Percentiles rank a stretch among this genome's conserved stretches.
Evolutionary conservation across 2,797 vertebrate species (phyloP).

Genomic region (Etheostoma nigrum): DNA sequence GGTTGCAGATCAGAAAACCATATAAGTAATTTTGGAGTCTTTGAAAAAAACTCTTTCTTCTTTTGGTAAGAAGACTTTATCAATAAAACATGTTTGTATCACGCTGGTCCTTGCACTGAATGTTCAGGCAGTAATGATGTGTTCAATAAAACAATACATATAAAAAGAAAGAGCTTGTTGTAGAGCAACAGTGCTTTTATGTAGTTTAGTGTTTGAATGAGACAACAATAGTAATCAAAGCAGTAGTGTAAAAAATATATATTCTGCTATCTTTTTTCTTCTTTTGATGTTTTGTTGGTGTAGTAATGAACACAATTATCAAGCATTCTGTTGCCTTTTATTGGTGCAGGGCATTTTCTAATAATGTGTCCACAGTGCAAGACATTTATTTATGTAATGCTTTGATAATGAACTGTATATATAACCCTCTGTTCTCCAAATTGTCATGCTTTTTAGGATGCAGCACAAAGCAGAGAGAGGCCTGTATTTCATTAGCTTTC

Average conservation of each 20-base stretch:
- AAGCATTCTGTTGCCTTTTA: conserved; percentile 18
- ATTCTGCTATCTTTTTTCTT: conserved; percentile 14
- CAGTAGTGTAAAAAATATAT: neutral
- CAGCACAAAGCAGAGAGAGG: conserved; percentile 56
- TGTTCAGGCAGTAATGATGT: neutral
- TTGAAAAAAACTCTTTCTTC: conserved; percentile 4
- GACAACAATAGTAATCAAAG: neutral
- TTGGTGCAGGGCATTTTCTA: conserved; percentile 33
- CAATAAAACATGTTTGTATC: conserved; percentile 6
- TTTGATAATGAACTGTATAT: conserved; percentile 77
- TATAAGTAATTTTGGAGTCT: neutral
- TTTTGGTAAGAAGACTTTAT: neutral
- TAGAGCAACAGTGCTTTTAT: neutral
- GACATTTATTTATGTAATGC: conserved; percentile 48
- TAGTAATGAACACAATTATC: conserved; percentile 37
- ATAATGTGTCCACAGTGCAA: conserved; percentile 32
- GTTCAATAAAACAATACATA: conserved; percentile 3
- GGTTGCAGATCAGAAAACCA: no score
- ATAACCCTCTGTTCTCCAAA: conserved; percentile 67
- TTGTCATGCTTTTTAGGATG: conserved; percentile 72
- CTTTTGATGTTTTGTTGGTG: conserved; percentile 18
- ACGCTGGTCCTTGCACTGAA: conserved; percentile 11
- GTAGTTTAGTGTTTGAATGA: conserved; percentile 6
- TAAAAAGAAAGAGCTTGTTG: conserved; percentile 14
- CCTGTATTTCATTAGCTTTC: conserved; percentile 78